These are phyloP conservation scores for Cacatua alba DNA, from an alignment of 2,113 vertebrate species.

Conservation along the genomic window DNA sequence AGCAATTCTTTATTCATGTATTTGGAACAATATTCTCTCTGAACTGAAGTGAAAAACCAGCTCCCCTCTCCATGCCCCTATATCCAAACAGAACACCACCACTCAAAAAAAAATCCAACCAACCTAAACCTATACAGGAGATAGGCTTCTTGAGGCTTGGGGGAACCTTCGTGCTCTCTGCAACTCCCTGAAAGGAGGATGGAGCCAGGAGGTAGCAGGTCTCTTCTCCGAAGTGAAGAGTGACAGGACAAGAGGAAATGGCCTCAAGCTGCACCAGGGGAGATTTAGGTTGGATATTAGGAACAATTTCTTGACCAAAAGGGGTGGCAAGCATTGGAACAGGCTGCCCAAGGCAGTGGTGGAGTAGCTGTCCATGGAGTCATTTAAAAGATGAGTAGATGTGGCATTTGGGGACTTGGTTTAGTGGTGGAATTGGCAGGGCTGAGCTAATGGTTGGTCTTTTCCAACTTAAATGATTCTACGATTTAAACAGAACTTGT, in stretches of 20 bases:
- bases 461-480: not conserved
- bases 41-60: not conserved
- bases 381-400: not conserved
- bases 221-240: not conserved
- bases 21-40: not conserved
- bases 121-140: not conserved
- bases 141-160: not conserved
- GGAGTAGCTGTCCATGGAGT: not conserved
- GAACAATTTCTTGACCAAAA: not conserved
- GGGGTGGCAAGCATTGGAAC: not conserved
- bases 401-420: not conserved
- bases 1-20: conserved; percentile 54
- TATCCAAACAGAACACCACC: not conserved
- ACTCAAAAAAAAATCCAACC: not conserved
- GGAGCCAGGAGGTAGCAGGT: accelerated
- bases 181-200: not conserved
- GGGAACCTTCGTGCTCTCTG: not conserved
- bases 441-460: not conserved
- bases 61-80: not conserved
- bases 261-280: not conserved
- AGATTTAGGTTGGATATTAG: not conserved
- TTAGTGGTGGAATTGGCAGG: not conserved
- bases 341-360: not conserved
- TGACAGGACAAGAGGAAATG: accelerated
- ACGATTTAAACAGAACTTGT: not conserved